Evolutionary conservation across 1,140 invertebrate genomes (phyloP).

Genomic region (Meloidogyne hapla): DNA sequence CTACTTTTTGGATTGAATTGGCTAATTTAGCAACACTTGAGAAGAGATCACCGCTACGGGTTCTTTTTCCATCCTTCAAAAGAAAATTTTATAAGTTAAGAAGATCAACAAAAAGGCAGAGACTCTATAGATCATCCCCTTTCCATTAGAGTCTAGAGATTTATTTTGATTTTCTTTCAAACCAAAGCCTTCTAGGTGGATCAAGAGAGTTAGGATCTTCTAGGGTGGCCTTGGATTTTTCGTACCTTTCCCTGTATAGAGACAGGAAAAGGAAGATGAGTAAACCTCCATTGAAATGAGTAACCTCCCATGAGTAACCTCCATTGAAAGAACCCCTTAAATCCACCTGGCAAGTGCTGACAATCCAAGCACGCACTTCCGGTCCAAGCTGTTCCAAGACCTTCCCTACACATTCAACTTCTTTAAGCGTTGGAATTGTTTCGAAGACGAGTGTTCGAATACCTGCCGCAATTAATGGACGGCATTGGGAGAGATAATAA

Average conservation of each 20-base stretch:
- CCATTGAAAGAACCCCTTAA: too few species aligned
- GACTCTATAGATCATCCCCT: too few species aligned
- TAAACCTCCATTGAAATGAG: too few species aligned
- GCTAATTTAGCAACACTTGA: conserved; percentile 30
- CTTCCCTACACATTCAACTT: conserved; percentile 78
- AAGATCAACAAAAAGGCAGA: too few species aligned
- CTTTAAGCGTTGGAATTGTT: conserved; percentile 80
- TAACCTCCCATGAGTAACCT: too few species aligned
- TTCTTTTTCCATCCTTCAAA: conserved; percentile 43
- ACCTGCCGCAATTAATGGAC: conserved; percentile 75
- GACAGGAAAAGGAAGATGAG: too few species aligned
- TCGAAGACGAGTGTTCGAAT: conserved; percentile 82
- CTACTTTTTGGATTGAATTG: conserved; percentile 67
- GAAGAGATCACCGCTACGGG: conserved; percentile 45
- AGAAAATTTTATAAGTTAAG: neutral
- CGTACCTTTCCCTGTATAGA: too few species aligned
- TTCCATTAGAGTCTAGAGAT: neutral
- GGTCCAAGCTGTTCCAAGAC: conserved; percentile 74
- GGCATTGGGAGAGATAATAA: conserved; percentile 78
- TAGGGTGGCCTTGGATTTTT: too few species aligned
- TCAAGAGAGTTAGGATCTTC: too few species aligned
- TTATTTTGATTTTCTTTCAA: neutral
- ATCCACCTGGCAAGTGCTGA: conserved; percentile 52
- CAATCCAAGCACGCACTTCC: conserved; percentile 66
- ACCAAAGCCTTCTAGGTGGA: too few species aligned